A percentile compares a stretch with the other conserved stretches of the same genome.
Conservation (phyloP, 2,113 vertebrate species). For the Pelecanus crispus region DNA sequence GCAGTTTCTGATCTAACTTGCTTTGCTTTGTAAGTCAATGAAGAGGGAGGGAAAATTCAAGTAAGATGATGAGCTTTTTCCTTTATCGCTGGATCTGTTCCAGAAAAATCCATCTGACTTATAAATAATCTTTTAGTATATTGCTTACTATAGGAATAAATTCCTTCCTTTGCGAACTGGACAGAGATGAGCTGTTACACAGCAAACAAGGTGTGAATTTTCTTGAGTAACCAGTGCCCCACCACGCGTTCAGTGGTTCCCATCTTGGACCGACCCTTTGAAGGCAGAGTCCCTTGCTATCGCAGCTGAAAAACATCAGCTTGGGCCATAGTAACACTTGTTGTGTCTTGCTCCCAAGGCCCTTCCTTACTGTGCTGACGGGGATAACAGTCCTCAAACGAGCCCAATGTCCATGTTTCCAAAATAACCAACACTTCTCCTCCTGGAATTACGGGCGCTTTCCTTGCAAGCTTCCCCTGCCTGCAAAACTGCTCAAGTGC, state of each 20-base stretch:
- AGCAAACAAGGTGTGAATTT: not conserved
- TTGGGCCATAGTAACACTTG: not conserved
- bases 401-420: not conserved
- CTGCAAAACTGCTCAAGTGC: not conserved
- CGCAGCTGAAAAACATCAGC: not conserved
- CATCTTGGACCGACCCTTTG: not conserved
- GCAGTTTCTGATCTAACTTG: not conserved
- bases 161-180: not conserved
- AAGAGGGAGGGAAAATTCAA: not conserved
- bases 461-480: not conserved
- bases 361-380: not conserved
- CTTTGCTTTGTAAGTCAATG: not conserved
- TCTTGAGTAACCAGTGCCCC: not conserved
- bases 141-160: not conserved
- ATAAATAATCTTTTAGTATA: not conserved
- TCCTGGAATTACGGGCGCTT: not conserved
- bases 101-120: not conserved
- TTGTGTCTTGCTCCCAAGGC: not conserved
- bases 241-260: accelerated
- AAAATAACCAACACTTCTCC: not conserved
- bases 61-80: not conserved
- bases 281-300: not conserved
- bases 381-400: not conserved
- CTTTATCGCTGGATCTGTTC: not conserved
- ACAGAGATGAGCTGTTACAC: not conserved